Evolutionary conservation across 1,140 invertebrate species (phyloP), one percentile per base, ranked within the genome.

Genomic region (Dryas iulia): DNA sequence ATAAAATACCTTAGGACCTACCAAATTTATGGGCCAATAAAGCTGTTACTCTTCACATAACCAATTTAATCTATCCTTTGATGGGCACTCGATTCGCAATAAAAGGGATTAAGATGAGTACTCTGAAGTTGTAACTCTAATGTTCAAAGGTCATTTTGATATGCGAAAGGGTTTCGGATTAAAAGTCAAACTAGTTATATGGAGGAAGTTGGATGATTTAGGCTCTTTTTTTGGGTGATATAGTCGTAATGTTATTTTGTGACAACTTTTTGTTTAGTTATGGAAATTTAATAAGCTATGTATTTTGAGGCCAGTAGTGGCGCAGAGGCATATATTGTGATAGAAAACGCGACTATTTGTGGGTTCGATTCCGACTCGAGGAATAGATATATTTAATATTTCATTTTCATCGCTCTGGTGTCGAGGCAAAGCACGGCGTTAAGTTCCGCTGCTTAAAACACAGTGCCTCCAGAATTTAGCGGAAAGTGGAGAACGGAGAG

Each of bases 1-100:
- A 84, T 84, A 82, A 83, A 83, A 82, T 84, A 78, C 80, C 73
- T 74, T 64, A 74, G 69, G 54, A 71, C 59, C 63, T 68, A 26
- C 68, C 52, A 77, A 79, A 82, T 84, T 84, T 84, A 84, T 78
- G 61, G 63, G 52, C 66, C 79, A 78, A 82, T 81, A 83, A 83
- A 83, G 73, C 79, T 80, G 77, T 83, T 81, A 83, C 72, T 71
- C 74, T 71, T 79, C 82, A 77, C 76, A 82, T 82, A 83, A 82
- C 79, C 76, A 81, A 80, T 83, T 82, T 82, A 84, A 84, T 84
- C 61, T 62, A 61, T 69, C 65, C 61, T 80, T 77, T 77, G 76
- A 83, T 80, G 68, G 79, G 28, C 70, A 64, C 68, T 77, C 75
- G 73, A 79, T 79, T 77, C 60, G 73, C 73, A 79, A 79, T 83